phyloP scores from a whole-genome alignment of 2,797 vertebrate genomes.

The Oceanodroma leucorhoa region DNA sequence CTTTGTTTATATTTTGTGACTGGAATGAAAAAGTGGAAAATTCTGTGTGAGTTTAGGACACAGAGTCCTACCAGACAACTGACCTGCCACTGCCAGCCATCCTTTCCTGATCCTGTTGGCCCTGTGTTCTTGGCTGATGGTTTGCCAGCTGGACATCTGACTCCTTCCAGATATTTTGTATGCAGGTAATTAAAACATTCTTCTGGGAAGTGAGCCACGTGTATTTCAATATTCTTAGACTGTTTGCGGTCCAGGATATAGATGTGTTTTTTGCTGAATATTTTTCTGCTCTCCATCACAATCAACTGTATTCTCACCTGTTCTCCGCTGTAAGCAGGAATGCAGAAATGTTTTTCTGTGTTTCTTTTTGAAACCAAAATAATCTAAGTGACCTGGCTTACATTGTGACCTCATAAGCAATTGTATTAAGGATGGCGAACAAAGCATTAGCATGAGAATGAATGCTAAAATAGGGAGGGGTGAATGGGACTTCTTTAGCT shows the following conservation, averaged over 20 bases:
- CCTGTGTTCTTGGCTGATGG: not conserved
- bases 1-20: not conserved
- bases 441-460: not conserved
- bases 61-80: not conserved
- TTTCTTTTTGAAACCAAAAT: not conserved
- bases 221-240: not conserved
- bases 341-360: fast-evolving
- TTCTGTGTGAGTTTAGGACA: not conserved
- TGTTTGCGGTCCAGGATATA: not conserved
- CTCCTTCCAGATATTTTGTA: not conserved
- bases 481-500: not conserved
- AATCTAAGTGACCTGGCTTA: not conserved
- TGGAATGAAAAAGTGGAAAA: not conserved
- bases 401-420: not conserved
- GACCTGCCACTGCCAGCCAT: not conserved
- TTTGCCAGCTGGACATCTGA: not conserved
- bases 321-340: not conserved
- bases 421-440: not conserved
- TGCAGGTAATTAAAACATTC: not conserved
- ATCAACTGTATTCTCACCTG: not conserved
- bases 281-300: not conserved
- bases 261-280: not conserved
- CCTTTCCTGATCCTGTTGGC: not conserved
- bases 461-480: not conserved
- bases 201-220: not conserved